Evolutionary conservation across 2,113 vertebrate species (phyloP).

Genomic region (Casuarius casuarius): DNA sequence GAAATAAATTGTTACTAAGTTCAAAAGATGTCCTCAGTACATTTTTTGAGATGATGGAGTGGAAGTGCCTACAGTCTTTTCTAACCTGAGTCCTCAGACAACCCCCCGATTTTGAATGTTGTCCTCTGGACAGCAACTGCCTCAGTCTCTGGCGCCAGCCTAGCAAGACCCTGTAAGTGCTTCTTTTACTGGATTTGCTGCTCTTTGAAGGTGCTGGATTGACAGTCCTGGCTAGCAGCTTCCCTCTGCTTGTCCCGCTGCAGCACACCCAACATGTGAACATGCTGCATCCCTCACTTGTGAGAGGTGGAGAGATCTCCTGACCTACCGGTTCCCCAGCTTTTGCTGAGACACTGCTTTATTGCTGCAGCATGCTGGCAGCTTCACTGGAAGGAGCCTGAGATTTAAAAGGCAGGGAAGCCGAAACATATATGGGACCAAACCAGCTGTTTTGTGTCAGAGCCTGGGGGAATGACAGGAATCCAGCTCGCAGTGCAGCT

Average conservation of each 20-base stretch:
- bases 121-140: neutral
- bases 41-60: neutral
- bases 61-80: neutral
- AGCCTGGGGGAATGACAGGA: neutral
- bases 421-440: neutral
- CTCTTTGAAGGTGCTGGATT: neutral
- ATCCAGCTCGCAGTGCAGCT: neutral
- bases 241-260: neutral
- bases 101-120: fast-evolving
- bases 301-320: neutral
- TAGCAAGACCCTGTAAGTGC: neutral
- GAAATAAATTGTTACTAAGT: neutral
- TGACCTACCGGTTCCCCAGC: neutral
- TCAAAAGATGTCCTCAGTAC: neutral
- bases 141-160: neutral
- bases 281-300: neutral
- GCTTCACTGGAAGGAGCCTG: neutral
- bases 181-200: neutral
- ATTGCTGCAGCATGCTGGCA: neutral
- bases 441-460: neutral
- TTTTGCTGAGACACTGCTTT: neutral
- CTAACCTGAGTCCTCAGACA: neutral
- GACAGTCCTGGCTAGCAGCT: neutral
- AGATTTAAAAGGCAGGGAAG: neutral
- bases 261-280: neutral